Conservation (phyloP, 1,140 invertebrate genomes). For the Tetranychus cinnabarinus region DNA sequence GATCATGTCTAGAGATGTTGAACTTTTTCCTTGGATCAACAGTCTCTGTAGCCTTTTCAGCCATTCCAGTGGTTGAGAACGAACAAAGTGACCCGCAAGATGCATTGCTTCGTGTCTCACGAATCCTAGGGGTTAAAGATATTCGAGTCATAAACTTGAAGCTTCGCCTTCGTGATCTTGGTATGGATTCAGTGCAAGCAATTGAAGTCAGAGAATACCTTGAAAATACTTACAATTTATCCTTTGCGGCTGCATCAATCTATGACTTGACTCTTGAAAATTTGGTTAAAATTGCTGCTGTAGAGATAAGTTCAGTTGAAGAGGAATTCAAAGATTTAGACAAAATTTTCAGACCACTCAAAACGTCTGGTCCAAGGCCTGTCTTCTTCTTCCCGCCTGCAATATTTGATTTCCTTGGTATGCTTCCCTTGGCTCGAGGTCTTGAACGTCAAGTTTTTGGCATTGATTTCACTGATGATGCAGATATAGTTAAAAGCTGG, state of each 20-base stretch:
- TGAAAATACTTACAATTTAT: conserved; percentile 65
- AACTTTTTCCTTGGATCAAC: conserved; percentile 36
- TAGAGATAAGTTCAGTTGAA: background rate
- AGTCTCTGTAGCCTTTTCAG: background rate
- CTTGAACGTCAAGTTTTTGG: conserved; percentile 58
- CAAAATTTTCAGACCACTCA: conserved; percentile 4
- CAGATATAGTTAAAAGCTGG: conserved; percentile 34
- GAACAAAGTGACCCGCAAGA: conserved; percentile 16
- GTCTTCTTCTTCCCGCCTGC: conserved; percentile 69
- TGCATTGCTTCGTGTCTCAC: conserved; percentile 15
- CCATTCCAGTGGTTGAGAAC: conserved; percentile 33
- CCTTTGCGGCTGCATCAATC: background rate
- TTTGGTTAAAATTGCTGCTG: background rate
- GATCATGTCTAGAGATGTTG: conserved; percentile 57
- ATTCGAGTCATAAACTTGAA: conserved; percentile 49
- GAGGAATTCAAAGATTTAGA: conserved; percentile 21
- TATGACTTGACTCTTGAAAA: conserved; percentile 2
- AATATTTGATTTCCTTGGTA: conserved; percentile 44
- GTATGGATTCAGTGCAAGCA: conserved; percentile 91
- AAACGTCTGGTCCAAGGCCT: conserved; percentile 20
- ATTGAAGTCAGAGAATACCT: conserved; percentile 89
- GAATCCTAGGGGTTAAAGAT: conserved; percentile 36
- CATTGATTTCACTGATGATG: conserved; percentile 54
- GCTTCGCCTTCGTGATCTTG: conserved; percentile 60
- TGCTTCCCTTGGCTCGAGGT: conserved; percentile 39